Evolutionary conservation across 1,140 invertebrate genomes (phyloP).

Genomic region (Drosophila varians): DNA sequence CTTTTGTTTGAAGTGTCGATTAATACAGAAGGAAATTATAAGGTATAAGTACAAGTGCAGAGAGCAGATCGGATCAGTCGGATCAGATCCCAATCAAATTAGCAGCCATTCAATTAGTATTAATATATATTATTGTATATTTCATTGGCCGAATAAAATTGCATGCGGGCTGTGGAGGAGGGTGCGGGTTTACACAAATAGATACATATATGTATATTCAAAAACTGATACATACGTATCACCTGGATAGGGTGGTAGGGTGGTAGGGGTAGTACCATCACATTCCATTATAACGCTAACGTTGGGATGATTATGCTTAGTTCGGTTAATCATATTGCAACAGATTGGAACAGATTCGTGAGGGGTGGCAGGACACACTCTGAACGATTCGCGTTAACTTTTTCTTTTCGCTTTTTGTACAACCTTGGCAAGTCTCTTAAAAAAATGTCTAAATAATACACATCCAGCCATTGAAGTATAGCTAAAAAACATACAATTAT

Average conservation of each 20-base stretch:
- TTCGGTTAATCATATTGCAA: constrained; percentile 32
- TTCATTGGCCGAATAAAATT: constrained; percentile 31
- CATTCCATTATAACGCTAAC: constrained; percentile 47
- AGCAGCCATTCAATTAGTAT: constrained; percentile 41
- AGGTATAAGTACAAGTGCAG: constrained; percentile 45
- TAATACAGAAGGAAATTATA: constrained; percentile 35
- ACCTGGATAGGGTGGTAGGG: constrained; percentile 6
- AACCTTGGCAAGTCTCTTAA: constrained; percentile 44
- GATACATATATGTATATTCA: constrained; percentile 19
- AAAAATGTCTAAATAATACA: constrained; percentile 1
- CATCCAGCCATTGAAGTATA: constrained; percentile 4
- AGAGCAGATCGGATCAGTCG: constrained; percentile 20
- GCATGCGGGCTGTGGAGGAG: constrained; percentile 42
- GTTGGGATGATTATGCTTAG: constrained; percentile 39
- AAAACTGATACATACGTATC: constrained; percentile 56
- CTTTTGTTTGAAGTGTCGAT: constrained; percentile 27
- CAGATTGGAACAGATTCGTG: constrained; percentile 18
- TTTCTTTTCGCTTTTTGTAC: constrained; percentile 9
- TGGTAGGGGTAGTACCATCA: constrained; percentile 21
- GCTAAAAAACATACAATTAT: constrained; percentile 17
- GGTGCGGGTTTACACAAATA: constrained; percentile 33
- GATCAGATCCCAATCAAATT: constrained; percentile 11
- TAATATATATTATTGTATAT: constrained; percentile 9
- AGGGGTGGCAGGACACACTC: constrained; percentile 4
- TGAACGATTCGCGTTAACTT: constrained; percentile 21